Base-by-base conservation (phyloP, 53 echinoderm and acorn worm species). In the Glandiceps talaboti region DNA sequence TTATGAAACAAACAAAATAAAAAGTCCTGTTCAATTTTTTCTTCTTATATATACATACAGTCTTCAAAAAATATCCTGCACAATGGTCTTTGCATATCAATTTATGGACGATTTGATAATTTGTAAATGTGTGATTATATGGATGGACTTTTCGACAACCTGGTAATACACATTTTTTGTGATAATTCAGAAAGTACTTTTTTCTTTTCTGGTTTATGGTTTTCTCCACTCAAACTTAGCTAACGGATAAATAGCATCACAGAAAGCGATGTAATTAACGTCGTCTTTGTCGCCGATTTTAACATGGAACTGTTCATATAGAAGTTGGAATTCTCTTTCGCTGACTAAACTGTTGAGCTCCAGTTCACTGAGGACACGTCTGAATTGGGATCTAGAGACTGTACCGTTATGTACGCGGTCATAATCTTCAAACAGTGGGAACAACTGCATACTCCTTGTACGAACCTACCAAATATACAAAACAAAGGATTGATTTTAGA, bases 401-500 rank as follows among this genome's bases (percentile, higher is more conserved):
- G 97, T 93, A 74, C 97, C 91, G 74, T 93, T 97, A 86, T 97
- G 97, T 33, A 90, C 94, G 25, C 84, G 85, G 76, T 94, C 94
- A 30, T 97, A 97, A 78, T 97, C 97, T 77, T 97, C 97, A 87
- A 97, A 97, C 32, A 93, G 88, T 0, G 97, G 93, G 72, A 91
- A 93, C 32, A 97, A 87, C 80, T 97, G 97, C 81, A 97, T 85
- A 31, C 89, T 84, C 26, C 86, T 77, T 77, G 91, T 93, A 1
- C 83, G 81, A 30, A 97, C 97, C 97, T 97, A 81, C 0, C 6
- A 87, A 28, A 0, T 1, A 31, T 30, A 30, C 33, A 33, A 32
- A 81, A 33, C 31, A 31, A 76, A 76, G 28, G n/a, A n/a, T n/a
- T n/a, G n/a, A n/a, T n/a, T n/a, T n/a, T n/a, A n/a, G n/a, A n/a